phyloP scores from a whole-genome alignment of 2,797 vertebrate genomes.

The Toxotes lorentzi region DNA sequence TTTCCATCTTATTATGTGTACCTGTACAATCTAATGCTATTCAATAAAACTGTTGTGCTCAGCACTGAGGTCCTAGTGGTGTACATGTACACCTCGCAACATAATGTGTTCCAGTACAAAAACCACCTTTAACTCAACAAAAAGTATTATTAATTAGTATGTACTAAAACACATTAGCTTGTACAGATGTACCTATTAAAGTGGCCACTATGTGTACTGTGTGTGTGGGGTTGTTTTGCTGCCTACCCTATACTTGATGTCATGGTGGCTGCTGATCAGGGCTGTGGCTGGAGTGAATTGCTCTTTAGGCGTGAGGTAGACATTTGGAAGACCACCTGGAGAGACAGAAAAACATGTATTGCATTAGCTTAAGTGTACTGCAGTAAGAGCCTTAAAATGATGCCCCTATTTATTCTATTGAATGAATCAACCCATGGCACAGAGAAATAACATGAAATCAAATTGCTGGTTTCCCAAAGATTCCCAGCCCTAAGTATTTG shows the following conservation, averaged over 20 bases:
- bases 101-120: neutral
- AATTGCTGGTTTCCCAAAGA: neutral
- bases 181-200: neutral
- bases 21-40: neutral
- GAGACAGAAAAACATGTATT: slow-evolving; percentile 21
- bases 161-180: too few relatives aligned
- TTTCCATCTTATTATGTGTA: neutral
- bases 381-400: neutral
- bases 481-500: neutral
- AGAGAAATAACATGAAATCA: neutral
- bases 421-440: neutral
- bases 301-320: slow-evolving; percentile 97
- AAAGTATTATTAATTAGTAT: neutral
- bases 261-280: slow-evolving; percentile 96
- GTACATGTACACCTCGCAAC: neutral
- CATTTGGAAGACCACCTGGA: slow-evolving; percentile 93
- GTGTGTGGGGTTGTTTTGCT: slow-evolving; percentile 4
- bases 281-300: slow-evolving; percentile 93
- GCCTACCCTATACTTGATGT: slow-evolving; percentile 96
- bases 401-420: neutral
- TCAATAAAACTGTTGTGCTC: neutral
- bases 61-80: neutral
- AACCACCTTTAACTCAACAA: neutral
- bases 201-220: neutral
- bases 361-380: slow-evolving; percentile 2